phyloP scores from a whole-genome alignment of 2,113 vertebrate genomes.

The Megaceryle maxima region DNA sequence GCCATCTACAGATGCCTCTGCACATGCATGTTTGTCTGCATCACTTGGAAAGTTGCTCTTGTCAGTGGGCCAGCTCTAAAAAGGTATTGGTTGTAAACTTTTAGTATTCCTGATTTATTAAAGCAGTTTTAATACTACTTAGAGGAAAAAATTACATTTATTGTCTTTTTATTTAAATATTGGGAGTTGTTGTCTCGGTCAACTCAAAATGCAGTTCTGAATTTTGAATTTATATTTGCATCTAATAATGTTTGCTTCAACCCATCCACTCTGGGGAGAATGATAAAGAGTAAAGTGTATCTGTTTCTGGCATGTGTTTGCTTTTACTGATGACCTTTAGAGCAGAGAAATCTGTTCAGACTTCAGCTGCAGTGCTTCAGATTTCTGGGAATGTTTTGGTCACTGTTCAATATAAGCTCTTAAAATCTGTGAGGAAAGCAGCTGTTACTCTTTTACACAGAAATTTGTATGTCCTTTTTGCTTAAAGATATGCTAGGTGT shows the following conservation, averaged over 20 bases:
- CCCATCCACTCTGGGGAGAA: background rate
- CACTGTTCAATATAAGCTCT: background rate
- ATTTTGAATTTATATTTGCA: background rate
- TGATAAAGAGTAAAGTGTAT: background rate
- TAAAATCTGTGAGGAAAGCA: background rate
- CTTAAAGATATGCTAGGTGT: background rate
- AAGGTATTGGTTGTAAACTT: background rate
- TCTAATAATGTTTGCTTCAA: background rate
- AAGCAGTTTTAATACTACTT: rapidly evolving
- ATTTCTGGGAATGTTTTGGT: background rate
- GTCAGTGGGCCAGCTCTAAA: background rate
- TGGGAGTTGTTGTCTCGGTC: background rate
- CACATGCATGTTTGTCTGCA: background rate
- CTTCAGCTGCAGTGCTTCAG: background rate
- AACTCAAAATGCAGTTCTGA: background rate
- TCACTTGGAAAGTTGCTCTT: background rate
- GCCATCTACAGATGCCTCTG: background rate
- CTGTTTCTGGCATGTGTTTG: background rate
- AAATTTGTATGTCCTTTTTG: background rate
- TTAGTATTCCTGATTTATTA: background rate
- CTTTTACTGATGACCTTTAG: background rate
- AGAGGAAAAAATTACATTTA: background rate
- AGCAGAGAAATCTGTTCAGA: background rate
- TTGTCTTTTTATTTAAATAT: background rate
- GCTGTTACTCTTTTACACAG: background rate